Evolutionary conservation across 2,888 invertebrate genomes (phyloP), one percentile per base, ranked within the genome.

Genomic region (Unio pictorum): DNA sequence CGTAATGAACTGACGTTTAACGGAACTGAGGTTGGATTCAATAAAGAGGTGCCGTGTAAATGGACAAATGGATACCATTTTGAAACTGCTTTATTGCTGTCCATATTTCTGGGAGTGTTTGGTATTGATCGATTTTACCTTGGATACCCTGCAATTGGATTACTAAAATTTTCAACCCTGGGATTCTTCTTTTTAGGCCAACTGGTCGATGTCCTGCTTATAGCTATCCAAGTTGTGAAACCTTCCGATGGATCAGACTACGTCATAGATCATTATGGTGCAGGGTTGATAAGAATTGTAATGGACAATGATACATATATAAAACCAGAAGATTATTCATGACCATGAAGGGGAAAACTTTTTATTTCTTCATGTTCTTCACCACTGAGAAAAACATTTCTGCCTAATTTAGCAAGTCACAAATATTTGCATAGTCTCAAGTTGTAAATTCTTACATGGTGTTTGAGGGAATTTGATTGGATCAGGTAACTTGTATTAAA

Each of bases 31-130:
- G 75, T 81, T n/a, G 87, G 83, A 23, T 98, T 98, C 89, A 93
- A 92, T 67, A 94, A 92, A 85, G 94, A 95, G 82, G 92, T 96
- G 83, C 94, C 95, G 17, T 98, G 98, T 91, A 95, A 95, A 92
- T 98, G 96, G 95, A 98, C 97, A 70, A 98, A 98, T 93, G 98
- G 97, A 28, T 96, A 97, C 88, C 95, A 95, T 4, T 94, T 97
- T 79, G 97, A 98, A 89, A 95, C 96, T 67, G 95, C 99, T 0
- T 91, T 99, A 61, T 91, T 99, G 56, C 92, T 99, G 6, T 99
- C 99, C 0, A 95, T 99, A 65, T 99, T 99, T 89, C 92, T 99
- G 70, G 99, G 99, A 54, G 97, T 98, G 96, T 96, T 99, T 91
- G 99, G 99, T 26, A 93, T 96, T 34, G 99, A 99, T 89, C 92